phyloP scores from a whole-genome alignment of 2,113 vertebrate species.

The Solea solea region DNA sequence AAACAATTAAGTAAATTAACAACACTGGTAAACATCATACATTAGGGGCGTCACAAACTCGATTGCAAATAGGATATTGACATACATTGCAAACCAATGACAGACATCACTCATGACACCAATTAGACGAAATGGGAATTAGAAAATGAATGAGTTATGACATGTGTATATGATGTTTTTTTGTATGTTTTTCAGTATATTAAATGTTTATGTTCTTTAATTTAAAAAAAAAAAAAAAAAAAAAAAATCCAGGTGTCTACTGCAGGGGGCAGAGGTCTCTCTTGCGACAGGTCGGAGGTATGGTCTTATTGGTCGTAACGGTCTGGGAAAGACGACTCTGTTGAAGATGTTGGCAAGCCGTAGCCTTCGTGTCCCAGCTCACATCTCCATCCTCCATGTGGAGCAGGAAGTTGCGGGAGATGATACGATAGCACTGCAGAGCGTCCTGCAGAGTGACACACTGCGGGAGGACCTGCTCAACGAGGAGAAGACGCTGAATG shows the following conservation, averaged over 20 bases:
- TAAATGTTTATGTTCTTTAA: background rate
- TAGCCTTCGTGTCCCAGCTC: slow-evolving; percentile 89
- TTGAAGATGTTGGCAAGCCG: slow-evolving; percentile 96
- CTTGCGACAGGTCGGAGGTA: slow-evolving; percentile 91
- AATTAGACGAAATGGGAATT: no score
- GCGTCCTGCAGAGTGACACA: slow-evolving; percentile 92
- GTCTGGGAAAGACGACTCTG: slow-evolving; percentile 95
- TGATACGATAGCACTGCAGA: slow-evolving; percentile 89
- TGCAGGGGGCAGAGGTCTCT: slow-evolving; percentile 92
- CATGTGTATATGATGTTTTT: background rate
- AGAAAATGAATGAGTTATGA: no score
- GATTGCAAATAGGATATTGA: no score
- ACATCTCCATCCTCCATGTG: slow-evolving; percentile 96
- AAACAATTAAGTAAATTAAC: background rate
- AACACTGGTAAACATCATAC: background rate
- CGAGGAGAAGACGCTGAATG: slow-evolving; percentile 86
- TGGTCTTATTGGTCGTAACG: slow-evolving; percentile 94
- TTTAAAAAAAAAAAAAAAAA: no score
- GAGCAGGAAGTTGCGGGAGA: slow-evolving; percentile 98
- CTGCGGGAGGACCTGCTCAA: slow-evolving; percentile 86
- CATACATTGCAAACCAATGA: no score
- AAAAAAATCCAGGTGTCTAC: slow-evolving; percentile 82
- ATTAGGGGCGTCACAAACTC: background rate
- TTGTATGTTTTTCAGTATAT: background rate
- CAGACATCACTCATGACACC: no score